Evolutionary conservation across 2,797 vertebrate genomes (phyloP).

Genomic region (Scarus forsteni): DNA sequence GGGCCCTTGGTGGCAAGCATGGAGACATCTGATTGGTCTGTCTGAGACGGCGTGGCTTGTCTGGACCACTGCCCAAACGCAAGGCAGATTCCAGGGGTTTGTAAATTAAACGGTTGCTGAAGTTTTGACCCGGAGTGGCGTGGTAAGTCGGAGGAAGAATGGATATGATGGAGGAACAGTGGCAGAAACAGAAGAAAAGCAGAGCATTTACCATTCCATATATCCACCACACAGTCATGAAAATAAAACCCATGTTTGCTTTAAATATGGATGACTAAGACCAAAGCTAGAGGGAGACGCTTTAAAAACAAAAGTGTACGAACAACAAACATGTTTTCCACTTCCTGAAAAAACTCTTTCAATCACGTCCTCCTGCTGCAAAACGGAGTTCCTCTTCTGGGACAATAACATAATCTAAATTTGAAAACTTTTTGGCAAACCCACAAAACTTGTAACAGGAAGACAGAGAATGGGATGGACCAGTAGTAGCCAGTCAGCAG

Average conservation of each 20-base stretch:
- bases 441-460: no score
- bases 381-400: no score
- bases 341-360: conserved; percentile 4
- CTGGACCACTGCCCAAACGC: conserved; percentile 31
- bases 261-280: conserved; percentile 20
- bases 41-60: conserved; percentile 21
- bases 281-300: background rate
- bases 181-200: background rate
- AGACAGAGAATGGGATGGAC: no score
- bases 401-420: no score
- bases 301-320: background rate
- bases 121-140: conserved; percentile 18
- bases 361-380: no score
- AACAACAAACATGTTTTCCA: conserved; percentile 35
- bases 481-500: no score
- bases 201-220: conserved; percentile 41
- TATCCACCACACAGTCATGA: conserved; percentile 43
- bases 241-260: conserved; percentile 37
- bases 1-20: conserved; percentile 36
- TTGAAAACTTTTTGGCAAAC: no score
- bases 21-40: conserved; percentile 59
- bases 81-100: conserved; percentile 50
- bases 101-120: conserved; percentile 47
- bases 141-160: conserved; percentile 24
- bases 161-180: background rate